Percentiles rank a stretch among this genome's conserved stretches.
phyloP scores from a whole-genome alignment of 2,113 vertebrate species.

The Vulpes lagopus region DNA sequence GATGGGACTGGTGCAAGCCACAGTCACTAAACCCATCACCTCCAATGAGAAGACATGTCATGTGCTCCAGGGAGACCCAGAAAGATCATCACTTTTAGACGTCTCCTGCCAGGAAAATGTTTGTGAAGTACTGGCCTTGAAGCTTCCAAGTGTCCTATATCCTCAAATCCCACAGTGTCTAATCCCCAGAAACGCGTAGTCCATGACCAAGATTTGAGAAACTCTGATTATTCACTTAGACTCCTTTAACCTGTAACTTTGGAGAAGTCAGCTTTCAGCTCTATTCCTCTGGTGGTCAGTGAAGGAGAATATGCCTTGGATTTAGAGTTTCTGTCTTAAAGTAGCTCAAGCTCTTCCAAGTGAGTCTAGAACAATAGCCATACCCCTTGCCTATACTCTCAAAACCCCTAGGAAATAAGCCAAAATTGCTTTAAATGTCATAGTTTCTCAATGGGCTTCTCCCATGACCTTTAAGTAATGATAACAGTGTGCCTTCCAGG shows the following conservation, averaged over 20 bases:
- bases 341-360: conserved; percentile 15
- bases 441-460: neutral
- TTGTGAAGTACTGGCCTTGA: neutral
- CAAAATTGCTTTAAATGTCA: conserved; percentile 61
- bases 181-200: neutral
- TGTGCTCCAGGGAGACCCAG: neutral
- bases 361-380: conserved; percentile 54
- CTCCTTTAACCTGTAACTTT: neutral
- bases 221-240: neutral
- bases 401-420: conserved; percentile 39
- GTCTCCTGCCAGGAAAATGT: neutral
- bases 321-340: conserved; percentile 33
- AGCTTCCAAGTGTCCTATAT: neutral
- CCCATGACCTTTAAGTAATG: conserved; percentile 34
- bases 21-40: neutral
- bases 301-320: neutral
- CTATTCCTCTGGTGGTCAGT: neutral
- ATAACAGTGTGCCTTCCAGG: conserved; percentile 5
- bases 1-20: neutral
- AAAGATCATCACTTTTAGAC: neutral
- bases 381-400: conserved; percentile 30
- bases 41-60: neutral
- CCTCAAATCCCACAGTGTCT: neutral
- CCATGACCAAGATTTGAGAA: neutral
- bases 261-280: neutral